Evolutionary conservation across 2,113 vertebrate species (phyloP).

Genomic region (Psammodynastes pulverulentus): DNA sequence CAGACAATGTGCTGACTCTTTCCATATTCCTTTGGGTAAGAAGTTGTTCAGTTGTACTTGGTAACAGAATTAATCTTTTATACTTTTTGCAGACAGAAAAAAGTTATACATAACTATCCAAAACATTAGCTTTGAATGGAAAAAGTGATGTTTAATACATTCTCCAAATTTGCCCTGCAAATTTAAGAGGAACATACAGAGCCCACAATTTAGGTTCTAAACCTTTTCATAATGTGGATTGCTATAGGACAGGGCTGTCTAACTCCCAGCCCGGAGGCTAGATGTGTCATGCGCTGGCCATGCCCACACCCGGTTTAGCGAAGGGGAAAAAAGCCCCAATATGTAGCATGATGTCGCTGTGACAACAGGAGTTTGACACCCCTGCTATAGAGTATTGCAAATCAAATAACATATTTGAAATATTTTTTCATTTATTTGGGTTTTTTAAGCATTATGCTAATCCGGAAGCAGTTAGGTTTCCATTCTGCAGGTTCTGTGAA

Average conservation of each 20-base stretch:
- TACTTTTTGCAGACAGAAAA: background rate
- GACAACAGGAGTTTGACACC: too few species aligned
- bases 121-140: background rate
- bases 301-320: too few species aligned
- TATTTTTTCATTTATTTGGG: background rate
- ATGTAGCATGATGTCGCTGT: too few species aligned
- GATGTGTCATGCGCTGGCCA: too few species aligned
- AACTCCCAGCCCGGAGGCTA: too few species aligned
- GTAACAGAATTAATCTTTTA: background rate
- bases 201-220: background rate
- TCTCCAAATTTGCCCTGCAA: background rate
- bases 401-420: background rate
- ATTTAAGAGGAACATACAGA: background rate
- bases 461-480: background rate
- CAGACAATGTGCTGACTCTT: background rate
- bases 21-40: background rate
- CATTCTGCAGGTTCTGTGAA: background rate
- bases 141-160: background rate
- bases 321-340: too few species aligned
- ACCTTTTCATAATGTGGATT: too few species aligned
- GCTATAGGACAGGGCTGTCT: background rate
- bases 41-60: background rate
- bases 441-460: background rate
- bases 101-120: background rate
- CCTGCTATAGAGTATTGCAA: background rate